A percentile compares a stretch with the other conserved stretches of the same genome.
Conservation (phyloP, 2,797 vertebrate genomes). For the Buceros bicornis region DNA sequence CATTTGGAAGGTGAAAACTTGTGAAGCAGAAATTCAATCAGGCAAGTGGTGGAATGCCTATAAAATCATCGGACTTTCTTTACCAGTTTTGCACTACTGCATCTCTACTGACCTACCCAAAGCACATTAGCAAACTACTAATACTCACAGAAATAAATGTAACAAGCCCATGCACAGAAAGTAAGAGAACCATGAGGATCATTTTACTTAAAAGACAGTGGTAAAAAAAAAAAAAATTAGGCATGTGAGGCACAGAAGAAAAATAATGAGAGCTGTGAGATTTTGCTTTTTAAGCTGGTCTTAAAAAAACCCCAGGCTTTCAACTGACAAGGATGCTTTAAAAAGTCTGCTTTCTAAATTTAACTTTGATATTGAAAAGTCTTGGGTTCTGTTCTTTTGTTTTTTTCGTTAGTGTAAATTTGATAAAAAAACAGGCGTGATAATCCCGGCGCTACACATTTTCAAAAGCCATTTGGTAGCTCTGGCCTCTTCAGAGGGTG, state of each 20-base stretch:
- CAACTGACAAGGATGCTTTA: not conserved
- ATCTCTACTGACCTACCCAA: not conserved
- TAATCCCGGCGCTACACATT: slow-evolving; percentile 36
- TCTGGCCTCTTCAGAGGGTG: slow-evolving; percentile 32
- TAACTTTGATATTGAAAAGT: slow-evolving; percentile 48
- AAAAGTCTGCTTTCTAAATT: slow-evolving; percentile 40
- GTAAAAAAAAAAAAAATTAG: slow-evolving; percentile 10
- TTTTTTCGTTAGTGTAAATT: not conserved
- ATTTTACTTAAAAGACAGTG: not conserved
- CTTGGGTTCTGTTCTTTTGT: not conserved
- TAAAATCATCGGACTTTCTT: not conserved
- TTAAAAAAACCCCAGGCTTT: slow-evolving; percentile 15
- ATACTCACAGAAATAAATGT: not conserved
- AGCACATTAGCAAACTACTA: not conserved
- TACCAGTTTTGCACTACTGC: not conserved
- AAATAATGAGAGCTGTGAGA: slow-evolving; percentile 14
- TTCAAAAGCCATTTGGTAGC: slow-evolving; percentile 40
- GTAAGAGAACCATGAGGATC: not conserved
- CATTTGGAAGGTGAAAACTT: not conserved
- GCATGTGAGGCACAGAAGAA: not conserved
- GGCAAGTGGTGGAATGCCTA: not conserved
- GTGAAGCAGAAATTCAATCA: not conserved
- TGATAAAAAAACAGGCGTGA: slow-evolving; percentile 4
- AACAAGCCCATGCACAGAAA: not conserved
- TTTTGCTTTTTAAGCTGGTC: slow-evolving; percentile 3